Conservation (phyloP, 2,888 invertebrate genomes). For the Dorcus hopei region DNA sequence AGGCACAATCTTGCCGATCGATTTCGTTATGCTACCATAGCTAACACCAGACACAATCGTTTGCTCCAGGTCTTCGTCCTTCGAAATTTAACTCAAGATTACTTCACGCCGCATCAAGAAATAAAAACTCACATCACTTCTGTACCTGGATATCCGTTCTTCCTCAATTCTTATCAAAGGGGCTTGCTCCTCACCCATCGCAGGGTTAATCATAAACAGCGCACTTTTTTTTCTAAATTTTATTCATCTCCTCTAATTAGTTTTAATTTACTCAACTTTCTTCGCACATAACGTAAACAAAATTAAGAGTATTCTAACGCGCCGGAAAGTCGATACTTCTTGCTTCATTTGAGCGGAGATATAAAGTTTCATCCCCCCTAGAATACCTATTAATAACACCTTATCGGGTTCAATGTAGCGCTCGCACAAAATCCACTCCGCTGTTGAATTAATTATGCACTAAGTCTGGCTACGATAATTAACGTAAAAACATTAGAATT, state of each 20-base stretch:
- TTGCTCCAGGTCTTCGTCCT: constrained; percentile 10
- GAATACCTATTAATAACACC: constrained; percentile 14
- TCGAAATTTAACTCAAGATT: background rate
- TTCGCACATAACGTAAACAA: constrained; percentile 13
- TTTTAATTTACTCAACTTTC: background rate
- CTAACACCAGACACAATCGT: background rate
- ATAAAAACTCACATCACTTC: constrained; percentile 10
- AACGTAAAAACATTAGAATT: no score
- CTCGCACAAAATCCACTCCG: no score
- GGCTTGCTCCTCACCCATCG: constrained; percentile 17
- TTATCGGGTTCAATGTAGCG: background rate
- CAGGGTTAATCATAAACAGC: background rate
- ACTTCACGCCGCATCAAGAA: background rate
- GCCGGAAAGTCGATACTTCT: constrained; percentile 17
- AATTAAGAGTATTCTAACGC: constrained; percentile 13
- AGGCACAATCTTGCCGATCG: constrained; percentile 3
- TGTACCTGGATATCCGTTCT: constrained; percentile 6
- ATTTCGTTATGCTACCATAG: constrained; percentile 9
- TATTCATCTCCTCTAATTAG: background rate
- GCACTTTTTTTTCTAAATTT: background rate
- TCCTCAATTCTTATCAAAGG: constrained; percentile 14
- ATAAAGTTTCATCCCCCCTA: constrained; percentile 15
- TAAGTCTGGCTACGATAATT: no score
- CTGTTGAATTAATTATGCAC: no score
- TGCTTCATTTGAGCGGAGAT: constrained; percentile 14